Evolutionary conservation across 2,888 invertebrate genomes (phyloP).

Genomic region (Thereva nobilitata): DNA sequence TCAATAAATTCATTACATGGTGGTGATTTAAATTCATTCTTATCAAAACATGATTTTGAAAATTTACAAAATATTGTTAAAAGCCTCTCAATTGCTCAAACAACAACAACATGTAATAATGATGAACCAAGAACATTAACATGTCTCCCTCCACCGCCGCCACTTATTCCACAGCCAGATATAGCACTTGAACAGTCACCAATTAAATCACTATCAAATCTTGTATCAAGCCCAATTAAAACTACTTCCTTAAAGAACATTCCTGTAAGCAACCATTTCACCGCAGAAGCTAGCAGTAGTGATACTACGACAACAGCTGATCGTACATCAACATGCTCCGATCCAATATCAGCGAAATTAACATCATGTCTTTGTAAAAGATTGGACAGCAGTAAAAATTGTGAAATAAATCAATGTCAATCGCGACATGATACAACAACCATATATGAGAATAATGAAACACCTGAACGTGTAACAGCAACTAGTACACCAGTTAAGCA

Average conservation of each 20-base stretch:
- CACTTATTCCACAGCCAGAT: slow-evolving; percentile 25
- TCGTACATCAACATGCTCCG: slow-evolving; percentile 46
- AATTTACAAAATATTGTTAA: slow-evolving; percentile 54
- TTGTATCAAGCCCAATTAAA: slow-evolving; percentile 64
- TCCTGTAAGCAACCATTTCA: slow-evolving; percentile 44
- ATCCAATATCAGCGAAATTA: slow-evolving; percentile 59
- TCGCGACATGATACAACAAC: slow-evolving; percentile 38
- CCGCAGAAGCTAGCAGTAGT: slow-evolving; percentile 52
- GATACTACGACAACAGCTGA: slow-evolving; percentile 42
- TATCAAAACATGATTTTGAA: slow-evolving; percentile 52
- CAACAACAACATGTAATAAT: slow-evolving; percentile 38
- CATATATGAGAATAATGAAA: slow-evolving; percentile 21
- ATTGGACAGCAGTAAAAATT: slow-evolving; percentile 45
- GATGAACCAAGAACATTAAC: slow-evolving; percentile 18
- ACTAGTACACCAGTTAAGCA: slow-evolving; percentile 43
- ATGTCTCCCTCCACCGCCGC: slow-evolving; percentile 32
- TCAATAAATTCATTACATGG: slow-evolving; percentile 37
- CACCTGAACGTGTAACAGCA: slow-evolving; percentile 15
- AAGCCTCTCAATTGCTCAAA: slow-evolving; percentile 50
- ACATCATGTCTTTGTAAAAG: slow-evolving; percentile 59
- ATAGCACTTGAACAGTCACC: slow-evolving; percentile 60
- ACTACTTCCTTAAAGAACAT: slow-evolving; percentile 55
- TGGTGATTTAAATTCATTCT: slow-evolving; percentile 50
- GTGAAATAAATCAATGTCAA: slow-evolving; percentile 45
- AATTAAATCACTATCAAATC: slow-evolving; percentile 67